Conservation (phyloP, 1,140 invertebrate species). For the Pinna nobilis region DNA sequence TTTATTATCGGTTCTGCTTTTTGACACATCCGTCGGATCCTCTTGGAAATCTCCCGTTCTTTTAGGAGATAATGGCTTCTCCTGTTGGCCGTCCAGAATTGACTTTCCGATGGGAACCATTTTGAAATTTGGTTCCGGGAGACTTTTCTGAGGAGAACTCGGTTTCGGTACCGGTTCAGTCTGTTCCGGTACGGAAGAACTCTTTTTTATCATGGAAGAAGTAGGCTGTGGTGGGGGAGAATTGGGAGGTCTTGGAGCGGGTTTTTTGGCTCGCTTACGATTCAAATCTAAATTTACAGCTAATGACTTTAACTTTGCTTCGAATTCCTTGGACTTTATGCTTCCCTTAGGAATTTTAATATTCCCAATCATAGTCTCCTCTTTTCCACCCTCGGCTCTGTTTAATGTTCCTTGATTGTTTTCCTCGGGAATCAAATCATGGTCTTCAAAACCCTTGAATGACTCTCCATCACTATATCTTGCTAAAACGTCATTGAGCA, state of each 20-base stretch:
- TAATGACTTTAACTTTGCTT: slow-evolving; percentile 62
- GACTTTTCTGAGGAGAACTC: slow-evolving; percentile 40
- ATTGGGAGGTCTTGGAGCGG: slow-evolving; percentile 61
- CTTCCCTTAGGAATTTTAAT: slow-evolving; percentile 30
- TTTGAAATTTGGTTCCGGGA: slow-evolving; percentile 61
- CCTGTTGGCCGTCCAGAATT: slow-evolving; percentile 36
- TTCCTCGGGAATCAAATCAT: slow-evolving; percentile 38
- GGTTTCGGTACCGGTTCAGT: slow-evolving; percentile 32
- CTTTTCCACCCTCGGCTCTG: slow-evolving; percentile 20
- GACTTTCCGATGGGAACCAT: slow-evolving; percentile 63
- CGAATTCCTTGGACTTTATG: slow-evolving; percentile 59
- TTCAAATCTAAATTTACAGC: slow-evolving; percentile 59
- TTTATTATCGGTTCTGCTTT: slow-evolving; percentile 46
- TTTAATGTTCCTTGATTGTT: slow-evolving; percentile 6
- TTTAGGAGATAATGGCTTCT: slow-evolving; percentile 37
- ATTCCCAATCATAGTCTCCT: slow-evolving; percentile 10
- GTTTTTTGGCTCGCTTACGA: slow-evolving; percentile 62
- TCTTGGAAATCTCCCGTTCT: slow-evolving; percentile 20
- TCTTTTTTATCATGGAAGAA: not conserved
- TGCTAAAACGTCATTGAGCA: slow-evolving; percentile 63
- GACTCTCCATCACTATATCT: slow-evolving; percentile 50
- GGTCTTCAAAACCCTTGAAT: slow-evolving; percentile 36
- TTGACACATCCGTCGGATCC: slow-evolving; percentile 28
- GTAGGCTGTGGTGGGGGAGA: slow-evolving; percentile 35
- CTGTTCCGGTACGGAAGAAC: slow-evolving; percentile 10